Conservation (phyloP, 2,888 invertebrate genomes). For the Sussaba pulchella region DNA sequence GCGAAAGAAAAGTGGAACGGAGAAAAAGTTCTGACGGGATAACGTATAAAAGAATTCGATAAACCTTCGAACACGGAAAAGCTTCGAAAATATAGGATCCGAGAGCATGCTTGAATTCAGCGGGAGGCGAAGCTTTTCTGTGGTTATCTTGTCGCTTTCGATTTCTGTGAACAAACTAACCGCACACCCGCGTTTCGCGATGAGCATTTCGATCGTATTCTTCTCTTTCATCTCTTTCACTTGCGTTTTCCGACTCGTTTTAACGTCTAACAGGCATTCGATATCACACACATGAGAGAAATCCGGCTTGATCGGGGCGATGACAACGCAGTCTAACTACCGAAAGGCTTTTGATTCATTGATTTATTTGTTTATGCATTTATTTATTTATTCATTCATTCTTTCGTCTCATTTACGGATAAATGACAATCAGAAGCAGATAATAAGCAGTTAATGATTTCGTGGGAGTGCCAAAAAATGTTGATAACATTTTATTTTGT, state of each 20-base stretch:
- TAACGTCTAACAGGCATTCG: conserved; percentile 40
- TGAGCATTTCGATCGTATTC: conserved; percentile 19
- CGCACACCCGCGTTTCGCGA: conserved; percentile 31
- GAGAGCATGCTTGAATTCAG: conserved; percentile 23
- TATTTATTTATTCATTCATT: no score
- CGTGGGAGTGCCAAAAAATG: no score
- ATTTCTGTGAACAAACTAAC: conserved; percentile 52
- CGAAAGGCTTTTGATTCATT: neutral
- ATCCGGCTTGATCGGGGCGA: neutral
- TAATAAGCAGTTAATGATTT: no score
- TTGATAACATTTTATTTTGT: no score
- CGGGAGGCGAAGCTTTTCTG: conserved; percentile 3
- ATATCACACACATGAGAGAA: conserved; percentile 49
- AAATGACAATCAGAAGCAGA: no score
- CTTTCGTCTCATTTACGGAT: no score
- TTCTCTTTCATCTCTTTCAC: conserved; percentile 63
- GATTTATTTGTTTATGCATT: no score
- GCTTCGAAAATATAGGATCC: conserved; percentile 49
- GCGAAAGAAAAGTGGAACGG: conserved; percentile 36
- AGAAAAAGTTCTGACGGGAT: conserved; percentile 49
- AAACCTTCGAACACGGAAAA: conserved; percentile 56
- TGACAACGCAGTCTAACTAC: neutral
- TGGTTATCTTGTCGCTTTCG: conserved; percentile 54
- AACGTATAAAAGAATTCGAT: conserved; percentile 61
- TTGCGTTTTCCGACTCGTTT: conserved; percentile 56